Base-by-base conservation (phyloP, 2,113 vertebrate genomes). In the Brachionichthys hirsutus region DNA sequence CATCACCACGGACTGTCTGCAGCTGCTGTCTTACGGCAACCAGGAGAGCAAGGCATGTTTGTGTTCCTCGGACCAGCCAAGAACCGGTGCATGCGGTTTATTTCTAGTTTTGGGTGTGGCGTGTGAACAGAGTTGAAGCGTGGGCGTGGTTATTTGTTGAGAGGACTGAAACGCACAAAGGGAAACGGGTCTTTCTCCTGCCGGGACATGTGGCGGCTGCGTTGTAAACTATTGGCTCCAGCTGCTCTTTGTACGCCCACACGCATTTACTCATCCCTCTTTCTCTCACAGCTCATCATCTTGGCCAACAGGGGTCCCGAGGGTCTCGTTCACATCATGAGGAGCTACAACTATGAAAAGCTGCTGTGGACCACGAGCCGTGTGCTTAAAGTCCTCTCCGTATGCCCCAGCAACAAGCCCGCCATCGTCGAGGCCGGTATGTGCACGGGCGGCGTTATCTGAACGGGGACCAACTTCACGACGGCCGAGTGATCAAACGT, bases 331-430 rank as follows among this genome's bases (percentile, higher is more conserved):
- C 92, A 95, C 78, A 98, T 99, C 90, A 98, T 98, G 95, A 94
- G 92, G 54, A 96, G 88, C 88, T 91, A 95, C 80, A 95, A 73
- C 83, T 99, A 98, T 0, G 97, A 99, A 93, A 98, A 97, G 83
- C 92, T 98, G 80, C 93, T 98, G 59, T 98, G 96, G 97, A 98
- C 96, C 75, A 98, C 97, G 1, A 97, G 96, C 90, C 93, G 95
- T 0, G 96, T 98, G 72, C 94, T 98, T 65, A 98, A 98, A 86
- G 97, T 98, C 74, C 92, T 98, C 17, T 98, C 97, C 0, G 97
- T 98, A 80, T 98, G 97, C 70, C 95, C 95, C 80, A 98, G 94
- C 92, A 98, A 98, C 87, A 98, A 98, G 63, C 97, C 95, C 0
- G 94, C 94, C 75, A 98, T 98, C 14, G 96, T 98, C 0, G 97